phyloP scores from a whole-genome alignment of 2,113 vertebrate species.

The Conger conger region DNA sequence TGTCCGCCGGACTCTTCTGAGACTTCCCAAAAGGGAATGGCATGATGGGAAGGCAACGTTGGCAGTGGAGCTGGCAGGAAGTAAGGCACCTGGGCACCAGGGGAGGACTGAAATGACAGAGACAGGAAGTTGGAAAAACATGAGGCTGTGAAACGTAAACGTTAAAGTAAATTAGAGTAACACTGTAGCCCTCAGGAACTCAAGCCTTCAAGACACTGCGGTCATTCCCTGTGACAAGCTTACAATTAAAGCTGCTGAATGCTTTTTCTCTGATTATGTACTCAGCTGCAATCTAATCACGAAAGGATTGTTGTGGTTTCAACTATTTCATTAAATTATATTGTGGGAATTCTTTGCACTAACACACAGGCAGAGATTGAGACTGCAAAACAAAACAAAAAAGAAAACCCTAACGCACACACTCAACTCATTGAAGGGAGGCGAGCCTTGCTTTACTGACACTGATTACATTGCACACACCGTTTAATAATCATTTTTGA shows the following conservation, averaged over 20 bases:
- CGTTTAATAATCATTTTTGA: neutral
- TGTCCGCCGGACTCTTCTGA: slow-evolving; percentile 77
- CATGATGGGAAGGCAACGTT: slow-evolving; percentile 58
- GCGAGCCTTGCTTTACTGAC: no score
- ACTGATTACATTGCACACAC: no score
- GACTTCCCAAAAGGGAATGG: slow-evolving; percentile 78
- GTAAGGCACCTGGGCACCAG: neutral
- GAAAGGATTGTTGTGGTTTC: no score
- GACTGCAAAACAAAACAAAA: no score
- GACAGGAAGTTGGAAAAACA: neutral
- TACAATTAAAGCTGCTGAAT: neutral
- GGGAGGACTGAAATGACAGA: neutral
- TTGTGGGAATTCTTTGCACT: no score
- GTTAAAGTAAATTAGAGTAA: neutral
- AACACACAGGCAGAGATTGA: no score
- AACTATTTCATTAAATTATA: no score
- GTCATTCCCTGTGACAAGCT: neutral
- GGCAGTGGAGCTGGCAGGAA: neutral
- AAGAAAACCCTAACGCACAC: no score
- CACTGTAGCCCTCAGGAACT: neutral
- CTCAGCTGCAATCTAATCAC: neutral
- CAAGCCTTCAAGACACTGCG: neutral
- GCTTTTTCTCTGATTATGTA: neutral
- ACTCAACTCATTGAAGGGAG: no score
- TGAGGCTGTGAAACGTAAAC: neutral